Percentiles rank a stretch among this genome's conserved stretches.
phyloP scores from a whole-genome alignment of 2,797 vertebrate species.

The Tapirus indicus region DNA sequence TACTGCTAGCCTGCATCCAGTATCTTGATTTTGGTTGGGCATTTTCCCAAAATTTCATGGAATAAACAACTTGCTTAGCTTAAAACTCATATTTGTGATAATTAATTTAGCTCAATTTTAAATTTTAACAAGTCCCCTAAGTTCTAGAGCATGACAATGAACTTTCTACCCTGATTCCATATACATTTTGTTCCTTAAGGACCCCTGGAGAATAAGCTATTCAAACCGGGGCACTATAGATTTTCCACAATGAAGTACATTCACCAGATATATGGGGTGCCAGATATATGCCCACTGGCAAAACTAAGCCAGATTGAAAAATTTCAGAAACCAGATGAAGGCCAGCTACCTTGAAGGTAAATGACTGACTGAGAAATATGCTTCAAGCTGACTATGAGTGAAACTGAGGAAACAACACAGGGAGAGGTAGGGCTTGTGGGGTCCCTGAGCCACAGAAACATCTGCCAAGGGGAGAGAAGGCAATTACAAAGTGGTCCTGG shows the following conservation, averaged over 20 bases:
- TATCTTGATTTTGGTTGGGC: not conserved
- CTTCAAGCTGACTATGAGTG: not conserved
- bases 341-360: not conserved
- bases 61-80: not conserved
- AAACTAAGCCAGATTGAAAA: not conserved
- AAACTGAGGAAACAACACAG: not conserved
- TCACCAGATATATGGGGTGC: not conserved
- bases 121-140: not conserved
- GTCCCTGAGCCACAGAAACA: not conserved
- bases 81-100: not conserved
- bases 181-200: not conserved
- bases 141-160: not conserved
- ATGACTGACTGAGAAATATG: not conserved
- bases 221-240: not conserved
- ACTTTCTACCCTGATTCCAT: not conserved
- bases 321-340: not conserved
- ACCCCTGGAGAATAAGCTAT: not conserved
- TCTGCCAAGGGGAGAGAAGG: not conserved
- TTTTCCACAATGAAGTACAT: not conserved
- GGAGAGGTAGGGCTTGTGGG: no score
- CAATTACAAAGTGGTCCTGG: not conserved
- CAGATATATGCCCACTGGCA: not conserved
- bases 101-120: not conserved
- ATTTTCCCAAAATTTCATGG: conserved; percentile 6
- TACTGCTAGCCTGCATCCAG: not conserved